Conservation (phyloP, 2,113 vertebrate species). For the Grus americana region DNA sequence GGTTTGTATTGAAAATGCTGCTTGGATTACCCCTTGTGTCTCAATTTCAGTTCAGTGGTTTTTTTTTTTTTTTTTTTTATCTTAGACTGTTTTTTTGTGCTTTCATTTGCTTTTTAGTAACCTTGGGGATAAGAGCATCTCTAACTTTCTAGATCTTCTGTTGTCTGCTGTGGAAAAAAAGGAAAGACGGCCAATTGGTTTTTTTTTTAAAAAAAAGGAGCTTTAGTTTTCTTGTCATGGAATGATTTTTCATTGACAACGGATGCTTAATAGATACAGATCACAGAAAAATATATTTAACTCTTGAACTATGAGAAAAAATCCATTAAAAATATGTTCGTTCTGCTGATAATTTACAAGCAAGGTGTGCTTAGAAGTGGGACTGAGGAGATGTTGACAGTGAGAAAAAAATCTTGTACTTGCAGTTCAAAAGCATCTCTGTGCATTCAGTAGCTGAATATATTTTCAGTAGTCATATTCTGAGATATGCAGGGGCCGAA, state of each 20-base stretch:
- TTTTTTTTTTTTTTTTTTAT: neutral
- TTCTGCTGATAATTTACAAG: neutral
- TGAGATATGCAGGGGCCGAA: neutral
- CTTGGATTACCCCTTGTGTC: neutral
- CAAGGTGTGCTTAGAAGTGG: neutral
- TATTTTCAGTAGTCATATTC: neutral
- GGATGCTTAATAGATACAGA: neutral
- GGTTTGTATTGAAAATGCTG: neutral
- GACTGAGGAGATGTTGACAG: neutral
- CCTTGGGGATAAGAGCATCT: neutral
- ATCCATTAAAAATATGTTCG: neutral
- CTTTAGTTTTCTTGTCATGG: neutral
- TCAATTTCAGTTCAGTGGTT: neutral
- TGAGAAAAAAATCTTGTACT: neutral
- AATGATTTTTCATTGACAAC: neutral
- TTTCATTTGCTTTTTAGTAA: neutral
- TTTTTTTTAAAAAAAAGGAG: neutral
- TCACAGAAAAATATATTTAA: neutral
- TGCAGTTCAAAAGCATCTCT: neutral
- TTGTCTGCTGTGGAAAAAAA: neutral
- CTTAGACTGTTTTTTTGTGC: neutral
- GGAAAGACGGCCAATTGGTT: neutral
- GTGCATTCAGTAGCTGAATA: neutral
- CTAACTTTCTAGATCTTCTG: neutral
- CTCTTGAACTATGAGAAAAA: neutral